These are phyloP conservation scores for Bombyx mandarina DNA, from an alignment of 1,140 invertebrate genomes.

Conservation along the genomic window DNA sequence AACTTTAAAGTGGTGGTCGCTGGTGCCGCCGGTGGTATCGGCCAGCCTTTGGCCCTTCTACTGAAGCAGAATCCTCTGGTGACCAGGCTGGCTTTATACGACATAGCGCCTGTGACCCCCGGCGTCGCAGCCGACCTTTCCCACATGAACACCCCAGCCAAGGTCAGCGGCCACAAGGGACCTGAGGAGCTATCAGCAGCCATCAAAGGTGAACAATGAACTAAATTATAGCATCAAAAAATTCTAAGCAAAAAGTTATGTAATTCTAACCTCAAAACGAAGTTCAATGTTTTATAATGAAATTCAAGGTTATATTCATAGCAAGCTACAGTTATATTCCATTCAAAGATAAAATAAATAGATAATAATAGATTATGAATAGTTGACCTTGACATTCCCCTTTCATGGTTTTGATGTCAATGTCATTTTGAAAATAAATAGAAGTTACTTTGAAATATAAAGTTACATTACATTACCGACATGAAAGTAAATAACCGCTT, in stretches of 20 bases:
- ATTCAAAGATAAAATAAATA: neutral
- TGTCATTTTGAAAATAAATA: neutral
- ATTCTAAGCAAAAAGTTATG: conserved; percentile 6
- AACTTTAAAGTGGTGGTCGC: conserved; percentile 94
- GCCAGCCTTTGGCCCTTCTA: conserved; percentile 96
- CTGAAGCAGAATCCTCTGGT: conserved; percentile 92
- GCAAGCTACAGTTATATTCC: neutral
- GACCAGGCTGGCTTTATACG: conserved; percentile 89
- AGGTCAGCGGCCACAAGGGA: conserved; percentile 85
- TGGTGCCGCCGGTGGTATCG: conserved; percentile 97
- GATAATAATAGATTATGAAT: neutral
- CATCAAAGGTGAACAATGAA: conserved; percentile 70
- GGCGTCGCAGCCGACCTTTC: conserved; percentile 98
- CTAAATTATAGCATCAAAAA: conserved; percentile 1
- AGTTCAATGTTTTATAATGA: conserved; percentile 15
- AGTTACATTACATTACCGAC: too few species aligned
- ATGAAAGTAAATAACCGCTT: too few species aligned
- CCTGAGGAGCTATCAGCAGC: conserved; percentile 78
- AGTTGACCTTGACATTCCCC: conserved; percentile 7
- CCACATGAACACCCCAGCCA: conserved; percentile 92
- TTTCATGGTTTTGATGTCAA: neutral
- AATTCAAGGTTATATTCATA: conserved; percentile 10
- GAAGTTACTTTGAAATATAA: neutral
- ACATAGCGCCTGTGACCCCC: conserved; percentile 93
- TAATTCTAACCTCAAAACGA: conserved; percentile 24